These are phyloP conservation scores for Allygus modestus DNA, from an alignment of 2,888 invertebrate genomes.

Conservation along the genomic window DNA sequence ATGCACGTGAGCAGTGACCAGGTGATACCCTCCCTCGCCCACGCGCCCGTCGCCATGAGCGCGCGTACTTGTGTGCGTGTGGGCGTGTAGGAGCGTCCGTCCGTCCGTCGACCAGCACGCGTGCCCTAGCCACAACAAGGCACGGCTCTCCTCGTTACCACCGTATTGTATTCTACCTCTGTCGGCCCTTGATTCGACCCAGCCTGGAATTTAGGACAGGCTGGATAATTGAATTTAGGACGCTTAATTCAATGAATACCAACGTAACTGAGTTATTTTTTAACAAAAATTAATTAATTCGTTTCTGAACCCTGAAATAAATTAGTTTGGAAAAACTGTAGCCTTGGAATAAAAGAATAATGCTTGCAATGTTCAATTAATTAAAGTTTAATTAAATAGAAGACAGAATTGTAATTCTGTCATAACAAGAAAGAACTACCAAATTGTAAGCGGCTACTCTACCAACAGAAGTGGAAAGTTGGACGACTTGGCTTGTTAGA, in stretches of 20 bases:
- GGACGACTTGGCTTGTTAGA: too few relatives aligned
- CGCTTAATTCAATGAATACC: background rate
- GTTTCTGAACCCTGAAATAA: too few relatives aligned
- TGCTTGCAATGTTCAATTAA: too few relatives aligned
- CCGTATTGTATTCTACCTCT: background rate
- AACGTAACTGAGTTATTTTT: too few relatives aligned
- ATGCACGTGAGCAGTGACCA: background rate
- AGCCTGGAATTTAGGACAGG: background rate
- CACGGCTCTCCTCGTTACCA: conserved; percentile 3
- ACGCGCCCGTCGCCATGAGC: background rate
- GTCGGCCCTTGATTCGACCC: background rate
- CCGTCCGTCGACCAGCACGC: background rate
- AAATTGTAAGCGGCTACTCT: too few relatives aligned
- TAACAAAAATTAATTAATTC: background rate
- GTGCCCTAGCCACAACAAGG: background rate
- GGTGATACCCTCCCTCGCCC: background rate
- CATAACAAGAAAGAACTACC: too few relatives aligned
- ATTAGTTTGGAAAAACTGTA: too few relatives aligned
- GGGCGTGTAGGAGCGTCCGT: conserved; percentile 2
- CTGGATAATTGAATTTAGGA: background rate
- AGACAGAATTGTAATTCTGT: too few relatives aligned
- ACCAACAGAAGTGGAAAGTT: too few relatives aligned
- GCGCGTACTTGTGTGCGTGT: background rate
- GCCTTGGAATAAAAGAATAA: too few relatives aligned
- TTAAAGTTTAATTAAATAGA: too few relatives aligned